phyloP scores from a whole-genome alignment of 2,113 vertebrate genomes.

The Bagarius yarrelli region DNA sequence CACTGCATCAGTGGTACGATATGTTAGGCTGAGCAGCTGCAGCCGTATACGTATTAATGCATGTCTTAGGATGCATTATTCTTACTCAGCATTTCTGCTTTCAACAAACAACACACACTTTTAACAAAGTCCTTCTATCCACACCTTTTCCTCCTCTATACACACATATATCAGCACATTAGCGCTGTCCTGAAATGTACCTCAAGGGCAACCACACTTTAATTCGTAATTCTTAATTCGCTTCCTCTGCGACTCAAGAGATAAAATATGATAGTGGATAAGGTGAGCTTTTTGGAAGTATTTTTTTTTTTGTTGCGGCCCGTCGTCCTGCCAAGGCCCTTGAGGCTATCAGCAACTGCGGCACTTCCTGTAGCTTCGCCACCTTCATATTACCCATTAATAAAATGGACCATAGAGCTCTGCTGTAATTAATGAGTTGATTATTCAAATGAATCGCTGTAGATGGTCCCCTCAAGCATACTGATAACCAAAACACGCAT shows the following conservation, averaged over 20 bases:
- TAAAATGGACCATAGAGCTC: slow-evolving; percentile 49
- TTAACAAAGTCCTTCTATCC: slow-evolving; percentile 18
- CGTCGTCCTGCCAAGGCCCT: slow-evolving; percentile 7
- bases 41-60: not conserved
- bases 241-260: slow-evolving; percentile 28
- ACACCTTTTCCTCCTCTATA: slow-evolving; percentile 27
- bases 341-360: slow-evolving; percentile 24
- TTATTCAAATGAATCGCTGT: slow-evolving; percentile 50
- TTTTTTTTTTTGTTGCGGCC: not conserved
- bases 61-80: slow-evolving; percentile 10
- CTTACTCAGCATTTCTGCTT: slow-evolving; percentile 22
- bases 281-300: not conserved
- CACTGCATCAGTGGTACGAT: slow-evolving; percentile 1
- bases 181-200: slow-evolving; percentile 28
- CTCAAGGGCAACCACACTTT: slow-evolving; percentile 36
- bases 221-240: slow-evolving; percentile 43
- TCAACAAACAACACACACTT: slow-evolving; percentile 20
- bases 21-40: not conserved
- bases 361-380: slow-evolving; percentile 5
- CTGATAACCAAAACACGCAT: slow-evolving; percentile 34
- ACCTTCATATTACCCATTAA: slow-evolving; percentile 48
- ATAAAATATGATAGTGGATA: slow-evolving; percentile 23
- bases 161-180: slow-evolving; percentile 20
- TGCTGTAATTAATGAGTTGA: slow-evolving; percentile 52
- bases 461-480: slow-evolving; percentile 49